Percentiles rank a stretch among this genome's conserved stretches.
Conservation (phyloP, 2,888 invertebrate species). For the Seladonia tumulorum region DNA sequence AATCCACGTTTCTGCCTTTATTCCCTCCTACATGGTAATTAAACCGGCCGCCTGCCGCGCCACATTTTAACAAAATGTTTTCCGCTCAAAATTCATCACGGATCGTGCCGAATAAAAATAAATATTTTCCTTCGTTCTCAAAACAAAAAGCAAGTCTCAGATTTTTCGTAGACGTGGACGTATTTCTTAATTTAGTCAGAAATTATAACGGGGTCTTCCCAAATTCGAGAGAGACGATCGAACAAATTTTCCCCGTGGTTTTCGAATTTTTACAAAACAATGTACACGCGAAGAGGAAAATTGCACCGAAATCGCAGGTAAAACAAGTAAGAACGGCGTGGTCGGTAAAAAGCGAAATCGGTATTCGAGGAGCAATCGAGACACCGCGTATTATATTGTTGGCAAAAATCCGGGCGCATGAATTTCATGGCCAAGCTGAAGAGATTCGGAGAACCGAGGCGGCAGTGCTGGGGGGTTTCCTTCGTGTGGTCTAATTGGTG, state of each 20-base stretch:
- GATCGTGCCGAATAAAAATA: neutral
- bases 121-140: neutral
- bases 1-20: neutral
- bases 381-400: conserved; percentile 1
- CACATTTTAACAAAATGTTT: neutral
- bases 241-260: neutral
- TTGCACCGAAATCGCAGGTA: neutral
- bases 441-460: conserved; percentile 42
- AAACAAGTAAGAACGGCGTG: neutral
- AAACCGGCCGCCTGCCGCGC: neutral
- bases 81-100: neutral
- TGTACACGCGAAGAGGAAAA: neutral
- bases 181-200: too few species aligned
- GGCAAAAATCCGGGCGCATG: conserved; percentile 12
- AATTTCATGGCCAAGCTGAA: conserved; percentile 25
- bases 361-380: neutral
- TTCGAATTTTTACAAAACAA: neutral
- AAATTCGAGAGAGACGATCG: neutral
- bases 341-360: neutral
- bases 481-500: conserved; percentile 74
- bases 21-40: neutral
- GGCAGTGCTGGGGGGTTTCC: conserved; percentile 51
- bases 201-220: neutral
- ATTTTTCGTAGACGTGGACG: neutral
- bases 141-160: neutral